These are phyloP conservation scores for Lochmaea crataegi DNA, from an alignment of 2,888 invertebrate genomes.

Conservation along the genomic window DNA sequence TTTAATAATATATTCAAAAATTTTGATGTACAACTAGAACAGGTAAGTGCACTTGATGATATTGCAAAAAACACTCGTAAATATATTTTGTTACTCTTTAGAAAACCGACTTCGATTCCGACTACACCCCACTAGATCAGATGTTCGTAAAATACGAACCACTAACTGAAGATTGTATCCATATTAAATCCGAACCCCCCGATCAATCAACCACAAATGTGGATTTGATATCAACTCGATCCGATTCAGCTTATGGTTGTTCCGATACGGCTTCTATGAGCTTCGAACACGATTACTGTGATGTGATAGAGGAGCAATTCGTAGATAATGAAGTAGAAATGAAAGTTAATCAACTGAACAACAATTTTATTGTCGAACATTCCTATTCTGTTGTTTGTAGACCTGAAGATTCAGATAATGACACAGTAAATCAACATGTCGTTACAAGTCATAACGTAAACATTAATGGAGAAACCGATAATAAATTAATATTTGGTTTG, in stretches of 20 bases:
- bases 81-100: neutral
- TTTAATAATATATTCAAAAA: constrained; percentile 12
- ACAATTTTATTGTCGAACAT: constrained; percentile 47
- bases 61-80: no score
- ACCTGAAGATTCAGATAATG: constrained; percentile 38
- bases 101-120: constrained; percentile 1
- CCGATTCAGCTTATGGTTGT: constrained; percentile 34
- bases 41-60: neutral
- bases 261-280: constrained; percentile 35
- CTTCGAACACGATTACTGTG: constrained; percentile 57
- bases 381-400: constrained; percentile 49
- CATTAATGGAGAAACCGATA: constrained; percentile 37
- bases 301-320: constrained; percentile 38
- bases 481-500: constrained; percentile 53
- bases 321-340: constrained; percentile 32
- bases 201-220: constrained; percentile 27
- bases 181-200: constrained; percentile 6
- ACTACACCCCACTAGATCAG: constrained; percentile 19
- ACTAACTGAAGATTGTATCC: neutral
- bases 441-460: constrained; percentile 13
- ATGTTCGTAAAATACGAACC: constrained; percentile 11
- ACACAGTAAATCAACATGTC: constrained; percentile 14
- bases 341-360: constrained; percentile 16
- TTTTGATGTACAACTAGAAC: constrained; percentile 9
- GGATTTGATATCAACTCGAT: constrained; percentile 25